A percentile compares a stretch with the other conserved stretches of the same genome.
phyloP scores from a whole-genome alignment of 2,888 invertebrate species.

The Leucozona laternaria region DNA sequence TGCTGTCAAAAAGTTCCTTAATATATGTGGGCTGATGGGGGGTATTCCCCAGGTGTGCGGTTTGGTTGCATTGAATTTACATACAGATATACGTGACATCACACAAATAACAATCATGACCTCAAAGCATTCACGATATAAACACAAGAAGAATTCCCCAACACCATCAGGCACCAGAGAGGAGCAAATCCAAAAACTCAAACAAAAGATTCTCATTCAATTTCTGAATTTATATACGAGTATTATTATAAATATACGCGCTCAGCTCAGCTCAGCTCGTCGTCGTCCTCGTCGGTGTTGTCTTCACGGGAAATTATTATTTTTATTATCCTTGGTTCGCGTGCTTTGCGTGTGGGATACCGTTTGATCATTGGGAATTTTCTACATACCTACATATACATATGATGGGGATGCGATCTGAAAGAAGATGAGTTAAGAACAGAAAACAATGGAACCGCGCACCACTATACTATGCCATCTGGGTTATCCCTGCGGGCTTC shows the following conservation, averaged over 20 bases:
- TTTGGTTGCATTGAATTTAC: constrained; percentile 64
- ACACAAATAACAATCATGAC: constrained; percentile 49
- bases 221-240: constrained; percentile 50
- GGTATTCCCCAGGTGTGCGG: constrained; percentile 61
- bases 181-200: constrained; percentile 38
- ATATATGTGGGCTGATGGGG: background rate
- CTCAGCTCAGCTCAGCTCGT: too few species aligned
- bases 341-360: constrained; percentile 50
- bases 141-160: constrained; percentile 11
- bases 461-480: constrained; percentile 38
- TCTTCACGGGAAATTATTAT: constrained; percentile 60
- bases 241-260: constrained; percentile 18
- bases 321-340: constrained; percentile 45
- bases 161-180: background rate
- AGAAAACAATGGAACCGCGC: constrained; percentile 26
- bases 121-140: constrained; percentile 28
- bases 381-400: background rate
- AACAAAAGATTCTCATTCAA: constrained; percentile 73
- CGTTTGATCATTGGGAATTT: constrained; percentile 69
- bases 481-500: constrained; percentile 56
- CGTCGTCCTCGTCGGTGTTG: too few species aligned
- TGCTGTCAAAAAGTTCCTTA: constrained; percentile 43
- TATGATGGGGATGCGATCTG: constrained; percentile 35
- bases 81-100: constrained; percentile 58
- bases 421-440: constrained; percentile 56